Conservation (phyloP, 1,140 invertebrate genomes). For the Scaptomyza graminum region DNA sequence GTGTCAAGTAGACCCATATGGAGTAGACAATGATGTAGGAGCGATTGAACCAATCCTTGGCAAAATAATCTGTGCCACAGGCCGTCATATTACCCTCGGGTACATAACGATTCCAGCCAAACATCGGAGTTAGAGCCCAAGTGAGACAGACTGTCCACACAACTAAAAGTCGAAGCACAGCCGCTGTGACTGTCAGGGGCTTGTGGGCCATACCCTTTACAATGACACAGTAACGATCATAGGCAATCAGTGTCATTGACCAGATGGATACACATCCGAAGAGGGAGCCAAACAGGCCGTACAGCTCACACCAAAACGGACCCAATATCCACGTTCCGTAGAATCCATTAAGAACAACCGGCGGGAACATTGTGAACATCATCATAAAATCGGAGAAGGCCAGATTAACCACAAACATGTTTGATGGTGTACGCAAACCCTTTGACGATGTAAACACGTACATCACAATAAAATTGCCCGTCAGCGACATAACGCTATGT, state of each 20-base stretch:
- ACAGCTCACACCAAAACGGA: conserved; percentile 90
- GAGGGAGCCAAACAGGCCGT: conserved; percentile 91
- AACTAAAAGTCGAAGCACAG: conserved; percentile 87
- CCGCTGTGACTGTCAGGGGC: conserved; percentile 88
- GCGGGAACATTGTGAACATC: conserved; percentile 91
- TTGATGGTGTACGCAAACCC: conserved; percentile 90
- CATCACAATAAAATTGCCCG: conserved; percentile 92
- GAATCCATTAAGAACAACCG: conserved; percentile 92
- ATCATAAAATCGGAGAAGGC: conserved; percentile 92
- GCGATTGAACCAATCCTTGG: conserved; percentile 86
- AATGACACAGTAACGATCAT: conserved; percentile 94
- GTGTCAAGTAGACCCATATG: conserved; percentile 87
- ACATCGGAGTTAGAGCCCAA: conserved; percentile 90
- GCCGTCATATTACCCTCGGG: conserved; percentile 92
- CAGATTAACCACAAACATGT: conserved; percentile 91
- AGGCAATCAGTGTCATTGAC: conserved; percentile 92
- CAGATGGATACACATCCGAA: conserved; percentile 93
- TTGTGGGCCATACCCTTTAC: conserved; percentile 90
- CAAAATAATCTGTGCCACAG: conserved; percentile 91
- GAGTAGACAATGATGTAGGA: conserved; percentile 88
- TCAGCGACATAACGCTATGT: conserved; percentile 86
- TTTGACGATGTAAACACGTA: conserved; percentile 92
- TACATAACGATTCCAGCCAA: conserved; percentile 93
- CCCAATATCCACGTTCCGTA: conserved; percentile 91
- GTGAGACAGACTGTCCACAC: conserved; percentile 88